Conservation (phyloP, 2,113 vertebrate species). For the Cochlearius cochlearius region DNA sequence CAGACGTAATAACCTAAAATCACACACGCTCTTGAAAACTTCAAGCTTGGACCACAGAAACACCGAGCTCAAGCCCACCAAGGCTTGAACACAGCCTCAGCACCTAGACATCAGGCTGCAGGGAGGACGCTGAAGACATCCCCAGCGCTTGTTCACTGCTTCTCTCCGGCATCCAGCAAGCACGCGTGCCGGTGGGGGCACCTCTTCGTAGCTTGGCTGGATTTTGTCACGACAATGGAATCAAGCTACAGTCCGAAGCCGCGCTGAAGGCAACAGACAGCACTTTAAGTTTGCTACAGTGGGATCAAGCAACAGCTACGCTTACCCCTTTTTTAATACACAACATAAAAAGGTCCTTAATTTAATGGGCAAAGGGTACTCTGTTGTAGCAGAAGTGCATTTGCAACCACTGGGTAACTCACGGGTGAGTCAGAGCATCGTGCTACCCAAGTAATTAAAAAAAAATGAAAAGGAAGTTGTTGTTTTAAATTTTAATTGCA, state of each 20-base stretch:
- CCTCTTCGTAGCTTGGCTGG: neutral
- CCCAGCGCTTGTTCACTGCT: accelerated
- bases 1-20: neutral
- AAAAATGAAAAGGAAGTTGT: neutral
- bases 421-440: neutral
- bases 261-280: neutral
- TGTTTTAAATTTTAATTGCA: neutral
- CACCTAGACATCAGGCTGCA: accelerated
- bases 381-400: neutral
- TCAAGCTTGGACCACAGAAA: neutral
- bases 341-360: neutral
- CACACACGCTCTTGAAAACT: neutral
- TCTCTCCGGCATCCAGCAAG: neutral
- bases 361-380: neutral
- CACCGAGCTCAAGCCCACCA: accelerated
- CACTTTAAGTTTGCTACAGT: neutral
- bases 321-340: neutral
- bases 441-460: neutral
- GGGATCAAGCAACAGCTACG: accelerated
- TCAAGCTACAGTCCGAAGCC: neutral
- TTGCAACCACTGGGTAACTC: neutral
- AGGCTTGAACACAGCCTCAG: neutral
- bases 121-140: neutral
- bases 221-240: neutral
- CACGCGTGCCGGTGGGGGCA: accelerated